Evolutionary conservation across 2,113 vertebrate genomes (phyloP).

Genomic region (Pangasianodon gigas): DNA sequence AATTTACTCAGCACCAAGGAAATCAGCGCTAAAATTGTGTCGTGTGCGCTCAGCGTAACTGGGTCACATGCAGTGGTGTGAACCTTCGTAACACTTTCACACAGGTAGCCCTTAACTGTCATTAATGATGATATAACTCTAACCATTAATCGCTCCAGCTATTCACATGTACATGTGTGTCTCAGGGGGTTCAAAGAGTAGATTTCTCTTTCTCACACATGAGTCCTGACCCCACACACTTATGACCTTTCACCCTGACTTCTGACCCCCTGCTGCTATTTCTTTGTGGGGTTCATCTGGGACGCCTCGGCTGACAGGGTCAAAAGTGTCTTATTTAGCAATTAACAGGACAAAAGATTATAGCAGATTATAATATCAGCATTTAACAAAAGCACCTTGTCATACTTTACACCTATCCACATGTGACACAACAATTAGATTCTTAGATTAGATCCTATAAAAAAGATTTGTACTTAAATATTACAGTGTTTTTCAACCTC

Average conservation of each 20-base stretch:
- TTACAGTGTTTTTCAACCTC: too few species aligned
- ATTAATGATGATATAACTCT: slow-evolving; percentile 10
- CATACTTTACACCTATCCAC: not conserved
- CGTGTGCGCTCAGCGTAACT: not conserved
- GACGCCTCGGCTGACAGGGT: slow-evolving; percentile 23
- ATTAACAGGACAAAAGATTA: not conserved
- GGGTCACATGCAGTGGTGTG: not conserved
- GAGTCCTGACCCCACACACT: slow-evolving; percentile 37
- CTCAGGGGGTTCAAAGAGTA: slow-evolving; percentile 22
- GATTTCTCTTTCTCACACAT: slow-evolving; percentile 28
- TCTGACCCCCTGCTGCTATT: slow-evolving; percentile 33
- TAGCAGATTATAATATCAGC: not conserved
- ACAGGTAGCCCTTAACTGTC: not conserved
- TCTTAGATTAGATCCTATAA: not conserved
- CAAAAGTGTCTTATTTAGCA: slow-evolving; percentile 5
- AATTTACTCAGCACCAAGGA: not conserved
- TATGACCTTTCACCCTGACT: slow-evolving; percentile 44
- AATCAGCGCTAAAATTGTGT: not conserved
- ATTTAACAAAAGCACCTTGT: not conserved
- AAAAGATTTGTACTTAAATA: not conserved
- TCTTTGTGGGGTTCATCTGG: slow-evolving; percentile 29
- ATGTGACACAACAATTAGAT: not conserved
- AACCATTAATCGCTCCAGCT: not conserved
- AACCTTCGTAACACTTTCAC: not conserved
- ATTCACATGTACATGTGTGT: slow-evolving; percentile 1